phyloP scores from a whole-genome alignment of 2,888 invertebrate species.

The Eilema griseolum region DNA sequence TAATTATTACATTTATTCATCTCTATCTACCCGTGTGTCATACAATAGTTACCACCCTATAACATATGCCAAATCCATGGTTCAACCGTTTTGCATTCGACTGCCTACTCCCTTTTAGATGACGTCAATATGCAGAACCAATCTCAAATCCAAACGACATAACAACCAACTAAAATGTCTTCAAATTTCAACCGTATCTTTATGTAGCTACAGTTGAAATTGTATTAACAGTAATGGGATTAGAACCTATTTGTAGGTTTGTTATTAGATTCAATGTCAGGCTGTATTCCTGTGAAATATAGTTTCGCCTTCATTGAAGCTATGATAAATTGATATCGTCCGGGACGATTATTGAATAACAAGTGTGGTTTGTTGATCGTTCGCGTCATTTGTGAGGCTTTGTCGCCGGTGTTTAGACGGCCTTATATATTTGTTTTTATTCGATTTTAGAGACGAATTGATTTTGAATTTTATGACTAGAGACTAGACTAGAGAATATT shows the following conservation, averaged over 20 bases:
- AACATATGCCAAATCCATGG: slow-evolving; percentile 87
- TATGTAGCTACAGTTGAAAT: slow-evolving; percentile 15
- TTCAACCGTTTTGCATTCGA: slow-evolving; percentile 85
- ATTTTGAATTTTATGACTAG: no score
- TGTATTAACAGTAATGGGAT: slow-evolving; percentile 26
- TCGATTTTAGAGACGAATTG: slow-evolving; percentile 8
- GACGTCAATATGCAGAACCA: slow-evolving; percentile 84
- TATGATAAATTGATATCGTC: slow-evolving; percentile 83
- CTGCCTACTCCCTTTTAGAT: slow-evolving; percentile 82
- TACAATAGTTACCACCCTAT: slow-evolving; percentile 78
- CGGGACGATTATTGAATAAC: slow-evolving; percentile 84
- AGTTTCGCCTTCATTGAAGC: slow-evolving; percentile 86
- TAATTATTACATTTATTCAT: no score
- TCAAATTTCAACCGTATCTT: slow-evolving; percentile 19
- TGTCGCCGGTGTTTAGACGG: slow-evolving; percentile 41
- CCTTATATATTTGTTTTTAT: slow-evolving; percentile 27
- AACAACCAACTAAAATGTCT: slow-evolving; percentile 31
- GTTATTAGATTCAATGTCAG: slow-evolving; percentile 73
- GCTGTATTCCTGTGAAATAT: slow-evolving; percentile 81
- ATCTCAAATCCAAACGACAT: slow-evolving; percentile 50
- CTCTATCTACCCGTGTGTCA: slow-evolving; percentile 58
- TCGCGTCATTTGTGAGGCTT: slow-evolving; percentile 55
- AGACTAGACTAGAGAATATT: no score
- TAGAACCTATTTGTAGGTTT: slow-evolving; percentile 61
- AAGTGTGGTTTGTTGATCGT: slow-evolving; percentile 75